Base-by-base conservation (phyloP, 2,888 invertebrate species). In the Morpho deidamia region DNA sequence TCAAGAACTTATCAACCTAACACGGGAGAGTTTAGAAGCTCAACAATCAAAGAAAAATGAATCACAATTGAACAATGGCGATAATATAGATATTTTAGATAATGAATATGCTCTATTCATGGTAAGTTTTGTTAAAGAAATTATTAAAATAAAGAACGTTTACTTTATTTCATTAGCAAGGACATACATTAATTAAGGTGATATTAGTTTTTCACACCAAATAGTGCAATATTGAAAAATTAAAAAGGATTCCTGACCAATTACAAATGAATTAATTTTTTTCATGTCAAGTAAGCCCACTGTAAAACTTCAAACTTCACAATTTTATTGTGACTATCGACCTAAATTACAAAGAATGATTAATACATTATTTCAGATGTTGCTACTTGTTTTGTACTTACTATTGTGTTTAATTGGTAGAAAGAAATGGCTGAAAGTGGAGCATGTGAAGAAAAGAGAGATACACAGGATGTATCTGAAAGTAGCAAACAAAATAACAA, bases 81-180 rank as follows among this genome's bases (percentile, higher is more conserved):
- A 58, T 23, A 69, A 71, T 52, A 59, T 58, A 50, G 66, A 67
- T 57, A 76, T 76, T 59, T 64, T 86, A 51, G 88, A 88, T 71
- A 78, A 83, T 70, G 94, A 94, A 81, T 94, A 93, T 87, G 92
- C 92, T 44, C 78, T 93, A 60, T 94, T 94, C 71, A 93, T 94
- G 93, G 93, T 93, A 82, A 71, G 45, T 39, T 23, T 11, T 32
- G 3, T 3, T 23, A 2, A 23, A 1, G 23, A 23, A 23, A 23
- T 1, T 23, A 23, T 23, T 23, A 5, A 23, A 23, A 23, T 23
- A 23, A 23, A 23, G 1, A 23, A 23, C 2, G 5, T 23, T 23
- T 23, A 23, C 4, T 14, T 5, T 23, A 23, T 2, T 23, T 23
- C 3, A 23, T 23, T 23, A 23, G 23, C 2, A 23, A 23, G 23